Base-by-base conservation (phyloP, 2,888 invertebrate genomes). In the Candidula unifasciata region DNA sequence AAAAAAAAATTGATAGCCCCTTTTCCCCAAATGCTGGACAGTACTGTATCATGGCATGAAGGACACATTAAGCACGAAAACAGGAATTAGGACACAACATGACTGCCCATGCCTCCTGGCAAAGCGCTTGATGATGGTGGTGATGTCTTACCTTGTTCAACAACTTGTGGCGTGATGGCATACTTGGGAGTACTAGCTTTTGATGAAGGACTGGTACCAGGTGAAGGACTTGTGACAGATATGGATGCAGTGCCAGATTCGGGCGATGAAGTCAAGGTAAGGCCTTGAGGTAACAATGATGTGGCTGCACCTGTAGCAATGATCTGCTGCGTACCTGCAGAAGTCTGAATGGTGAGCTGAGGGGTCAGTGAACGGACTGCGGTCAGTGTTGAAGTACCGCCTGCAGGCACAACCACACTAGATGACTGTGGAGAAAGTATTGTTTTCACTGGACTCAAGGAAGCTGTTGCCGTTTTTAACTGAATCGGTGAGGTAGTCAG, bases 111-210 rank as follows among this genome's bases (percentile, higher is more conserved):
- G 60, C 21, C 24, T 16, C 5, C 21, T 21, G 21, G n/a, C 21
- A 21, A n/a, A 16, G 6, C 5, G 21, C 21, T 6, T 3, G 60
- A 16, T n/a, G 24, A 60, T 60, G n/a, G 60, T 21, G 21, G 18
- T 60, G n/a, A 27, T 18, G 2, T 35, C 87, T 84, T 86, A 93
- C 97, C 97, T 95, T 98, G 97, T 93, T 97, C 97, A 90, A 98
- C 97, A 92, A 97, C 97, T 94, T 97, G 97, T 82, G 97, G 97
- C 24, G 97, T 97, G 87, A 98, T 95, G 89, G 97, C 96, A 94
- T 97, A 97, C 94, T 97, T 95, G 35, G 86, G 83, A 35, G 86
- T 85, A 66, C 81, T 78, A 73, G 74, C 66, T 37, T 73, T 78
- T 24, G 85, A 79, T 18, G 83, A 33, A 24, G 86, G 83, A 69